A percentile compares a stretch with the other conserved stretches of the same genome.
phyloP scores from a whole-genome alignment of 1,140 invertebrate genomes.

The Rhynchophorus ferrugineus region DNA sequence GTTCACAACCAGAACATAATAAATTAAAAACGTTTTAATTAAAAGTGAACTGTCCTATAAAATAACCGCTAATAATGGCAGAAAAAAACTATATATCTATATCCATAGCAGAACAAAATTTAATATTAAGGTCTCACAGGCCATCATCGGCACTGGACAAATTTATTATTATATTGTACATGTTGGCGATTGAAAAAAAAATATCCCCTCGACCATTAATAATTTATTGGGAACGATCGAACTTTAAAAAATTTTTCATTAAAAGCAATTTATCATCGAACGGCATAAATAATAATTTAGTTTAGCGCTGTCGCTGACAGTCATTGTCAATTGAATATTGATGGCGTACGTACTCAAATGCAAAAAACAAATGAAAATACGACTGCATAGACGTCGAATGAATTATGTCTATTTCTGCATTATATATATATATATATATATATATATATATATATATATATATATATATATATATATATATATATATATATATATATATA shows the following conservation, averaged over 20 bases:
- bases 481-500: no score
- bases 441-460: no score
- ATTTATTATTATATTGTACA: not conserved
- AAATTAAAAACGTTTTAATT: no score
- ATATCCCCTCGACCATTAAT: not conserved
- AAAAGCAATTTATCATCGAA: not conserved
- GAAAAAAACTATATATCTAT: no score
- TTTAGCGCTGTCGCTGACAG: not conserved
- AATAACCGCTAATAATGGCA: no score
- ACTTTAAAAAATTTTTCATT: not conserved
- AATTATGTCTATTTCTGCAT: no score
- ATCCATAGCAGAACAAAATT: no score
- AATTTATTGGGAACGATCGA: not conserved
- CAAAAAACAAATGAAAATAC: not conserved
- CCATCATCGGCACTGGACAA: not conserved
- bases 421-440: no score
- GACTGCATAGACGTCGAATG: no score
- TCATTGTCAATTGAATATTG: not conserved
- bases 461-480: no score
- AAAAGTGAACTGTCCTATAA: no score
- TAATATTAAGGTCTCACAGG: not conserved
- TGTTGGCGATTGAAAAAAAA: not conserved
- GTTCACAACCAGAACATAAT: no score
- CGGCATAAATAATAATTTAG: not conserved
- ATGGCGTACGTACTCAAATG: not conserved